Percentiles rank a stretch among this genome's conserved stretches.
These are phyloP conservation scores for Xyrichtys novacula DNA, from an alignment of 2,797 vertebrate genomes.

Conservation along the genomic window DNA sequence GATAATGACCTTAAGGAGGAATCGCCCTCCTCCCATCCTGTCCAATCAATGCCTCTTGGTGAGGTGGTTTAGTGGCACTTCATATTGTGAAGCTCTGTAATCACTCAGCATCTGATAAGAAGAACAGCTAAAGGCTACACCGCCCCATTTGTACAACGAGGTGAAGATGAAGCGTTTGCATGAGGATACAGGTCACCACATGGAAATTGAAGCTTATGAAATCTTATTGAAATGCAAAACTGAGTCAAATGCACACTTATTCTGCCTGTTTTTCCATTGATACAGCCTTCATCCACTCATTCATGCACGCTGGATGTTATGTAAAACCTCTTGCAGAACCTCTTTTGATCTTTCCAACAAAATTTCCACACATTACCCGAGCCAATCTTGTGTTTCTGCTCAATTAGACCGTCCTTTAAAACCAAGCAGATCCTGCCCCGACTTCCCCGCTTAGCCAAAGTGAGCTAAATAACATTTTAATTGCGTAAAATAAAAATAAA, in stretches of 20 bases:
- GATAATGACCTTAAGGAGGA: conserved; percentile 77
- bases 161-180: conserved; percentile 6
- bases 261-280: conserved; percentile 12
- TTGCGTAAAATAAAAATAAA: conserved; percentile 70
- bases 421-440: conserved; percentile 5
- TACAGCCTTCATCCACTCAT: conserved; percentile 12
- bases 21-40: conserved; percentile 54
- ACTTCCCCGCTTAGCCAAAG: conserved; percentile 42
- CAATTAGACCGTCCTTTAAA: conserved; percentile 48
- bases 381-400: conserved; percentile 43
- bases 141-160: conserved; percentile 25
- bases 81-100: conserved; percentile 67
- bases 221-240: conserved; percentile 7
- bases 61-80: conserved; percentile 70
- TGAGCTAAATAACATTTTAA: conserved; percentile 68
- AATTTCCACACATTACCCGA: conserved; percentile 42
- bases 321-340: conserved; percentile 37
- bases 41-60: conserved; percentile 75
- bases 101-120: conserved; percentile 65
- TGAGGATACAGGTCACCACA: background rate
- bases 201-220: conserved; percentile 11
- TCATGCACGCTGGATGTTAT: conserved; percentile 21
- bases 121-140: conserved; percentile 12
- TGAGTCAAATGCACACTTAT: conserved; percentile 26
- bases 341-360: conserved; percentile 36